phyloP scores from a whole-genome alignment of 2,888 invertebrate species.

The Archips xylosteana region DNA sequence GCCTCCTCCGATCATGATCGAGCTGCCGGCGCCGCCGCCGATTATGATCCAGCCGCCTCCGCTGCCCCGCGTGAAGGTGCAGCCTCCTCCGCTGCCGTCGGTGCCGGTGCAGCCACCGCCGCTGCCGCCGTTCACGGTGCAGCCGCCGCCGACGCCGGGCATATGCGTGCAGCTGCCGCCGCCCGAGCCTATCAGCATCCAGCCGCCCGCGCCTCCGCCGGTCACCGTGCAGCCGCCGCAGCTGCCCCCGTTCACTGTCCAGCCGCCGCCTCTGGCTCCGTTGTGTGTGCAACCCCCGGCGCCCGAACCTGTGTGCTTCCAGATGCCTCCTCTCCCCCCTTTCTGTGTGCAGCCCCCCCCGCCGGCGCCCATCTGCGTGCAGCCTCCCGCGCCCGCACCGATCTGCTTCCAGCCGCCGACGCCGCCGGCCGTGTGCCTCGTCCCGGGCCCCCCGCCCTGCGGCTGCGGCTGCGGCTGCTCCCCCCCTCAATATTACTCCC shows the following conservation, averaged over 20 bases:
- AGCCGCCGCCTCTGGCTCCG: constrained; percentile 69
- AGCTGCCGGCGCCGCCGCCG: constrained; percentile 61
- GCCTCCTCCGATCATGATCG: constrained; percentile 55
- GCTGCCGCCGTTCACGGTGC: constrained; percentile 71
- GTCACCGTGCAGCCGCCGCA: constrained; percentile 72
- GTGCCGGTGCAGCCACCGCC: constrained; percentile 74
- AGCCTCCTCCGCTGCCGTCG: constrained; percentile 72
- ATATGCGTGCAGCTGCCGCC: constrained; percentile 70
- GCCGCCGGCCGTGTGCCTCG: constrained; percentile 60
- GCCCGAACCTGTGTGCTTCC: constrained; percentile 68
- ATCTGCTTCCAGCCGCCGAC: constrained; percentile 68
- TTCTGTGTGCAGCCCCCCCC: constrained; percentile 61
- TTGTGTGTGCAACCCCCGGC: constrained; percentile 71
- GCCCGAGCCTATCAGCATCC: constrained; percentile 35
- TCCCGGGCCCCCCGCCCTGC: constrained; percentile 50
- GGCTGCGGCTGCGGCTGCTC: constrained; percentile 46
- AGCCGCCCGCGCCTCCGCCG: constrained; percentile 55
- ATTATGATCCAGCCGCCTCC: constrained; percentile 75
- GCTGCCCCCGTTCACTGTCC: constrained; percentile 68
- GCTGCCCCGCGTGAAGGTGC: constrained; percentile 68
- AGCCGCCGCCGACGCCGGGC: constrained; percentile 67
- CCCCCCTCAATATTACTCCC: constrained; percentile 33
- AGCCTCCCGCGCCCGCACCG: constrained; percentile 69
- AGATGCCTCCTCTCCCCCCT: constrained; percentile 67
- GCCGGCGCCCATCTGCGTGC: constrained; percentile 63